phyloP scores from a whole-genome alignment of 1,140 invertebrate genomes.

The Magallana gigas region DNA sequence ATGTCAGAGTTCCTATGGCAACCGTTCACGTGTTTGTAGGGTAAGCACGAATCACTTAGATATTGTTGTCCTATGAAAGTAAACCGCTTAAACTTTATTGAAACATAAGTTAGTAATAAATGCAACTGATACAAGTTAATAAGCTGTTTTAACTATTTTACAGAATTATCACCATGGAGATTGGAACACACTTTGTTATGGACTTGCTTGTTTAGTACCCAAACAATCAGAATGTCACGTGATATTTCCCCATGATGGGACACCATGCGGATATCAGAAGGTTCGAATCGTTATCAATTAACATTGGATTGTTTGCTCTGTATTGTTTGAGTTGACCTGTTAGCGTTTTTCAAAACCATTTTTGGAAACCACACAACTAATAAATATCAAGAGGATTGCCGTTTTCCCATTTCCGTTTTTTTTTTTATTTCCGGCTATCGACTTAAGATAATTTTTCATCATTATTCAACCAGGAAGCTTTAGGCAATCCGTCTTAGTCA shows the following conservation, averaged over 20 bases:
- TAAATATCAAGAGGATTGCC: too few species aligned
- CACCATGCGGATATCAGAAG: constrained; percentile 40
- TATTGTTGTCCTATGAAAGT: too few species aligned
- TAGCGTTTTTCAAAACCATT: too few species aligned
- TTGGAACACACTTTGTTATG: constrained; percentile 39
- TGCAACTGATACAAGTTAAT: background rate
- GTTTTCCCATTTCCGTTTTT: too few species aligned
- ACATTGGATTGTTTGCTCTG: too few species aligned
- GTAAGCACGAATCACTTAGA: background rate
- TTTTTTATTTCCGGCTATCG: too few species aligned
- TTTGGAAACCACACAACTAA: too few species aligned
- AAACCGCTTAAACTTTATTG: too few species aligned
- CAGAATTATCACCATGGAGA: constrained; percentile 40
- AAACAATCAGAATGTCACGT: constrained; percentile 26
- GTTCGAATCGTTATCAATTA: background rate
- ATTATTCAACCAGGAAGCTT: too few species aligned
- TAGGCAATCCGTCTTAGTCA: too few species aligned
- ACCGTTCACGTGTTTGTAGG: constrained; percentile 42
- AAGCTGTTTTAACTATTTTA: background rate
- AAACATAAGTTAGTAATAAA: background rate
- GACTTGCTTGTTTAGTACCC: constrained; percentile 34
- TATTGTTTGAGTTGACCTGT: too few species aligned
- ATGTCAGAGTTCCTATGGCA: constrained; percentile 37
- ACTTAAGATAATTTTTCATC: too few species aligned
- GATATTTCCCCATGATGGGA: constrained; percentile 48